These are phyloP conservation scores for Mya arenaria DNA, from an alignment of 1,140 invertebrate genomes.

Conservation along the genomic window DNA sequence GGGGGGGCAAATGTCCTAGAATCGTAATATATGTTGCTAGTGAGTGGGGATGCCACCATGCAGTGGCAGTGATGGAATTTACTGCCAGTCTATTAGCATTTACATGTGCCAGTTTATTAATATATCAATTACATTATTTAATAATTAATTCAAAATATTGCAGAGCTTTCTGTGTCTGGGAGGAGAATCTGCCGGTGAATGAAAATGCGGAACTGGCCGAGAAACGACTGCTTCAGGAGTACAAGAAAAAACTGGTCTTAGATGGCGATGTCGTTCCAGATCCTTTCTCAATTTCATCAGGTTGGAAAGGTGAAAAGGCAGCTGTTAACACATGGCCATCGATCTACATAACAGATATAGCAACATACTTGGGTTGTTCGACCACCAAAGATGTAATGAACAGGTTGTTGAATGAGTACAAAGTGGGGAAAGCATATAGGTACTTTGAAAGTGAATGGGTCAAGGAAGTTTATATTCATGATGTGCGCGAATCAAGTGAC, in stretches of 20 bases:
- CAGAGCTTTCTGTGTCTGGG: background rate
- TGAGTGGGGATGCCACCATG: too few species aligned
- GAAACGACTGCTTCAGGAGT: background rate
- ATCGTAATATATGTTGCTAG: background rate
- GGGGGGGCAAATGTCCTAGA: too few species aligned
- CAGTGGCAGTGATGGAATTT: background rate
- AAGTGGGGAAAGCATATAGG: slow-evolving; percentile 46
- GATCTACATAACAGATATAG: slow-evolving; percentile 38
- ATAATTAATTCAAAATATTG: background rate
- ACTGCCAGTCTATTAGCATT: background rate
- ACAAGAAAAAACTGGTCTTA: background rate
- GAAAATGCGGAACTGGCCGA: background rate
- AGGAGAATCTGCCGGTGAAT: background rate
- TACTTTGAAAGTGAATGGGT: slow-evolving; percentile 50
- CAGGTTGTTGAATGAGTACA: slow-evolving; percentile 39
- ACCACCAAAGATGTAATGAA: background rate
- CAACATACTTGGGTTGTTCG: slow-evolving; percentile 1
- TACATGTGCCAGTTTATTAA: background rate
- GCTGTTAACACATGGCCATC: slow-evolving; percentile 7
- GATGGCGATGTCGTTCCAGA: background rate
- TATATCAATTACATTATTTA: background rate
- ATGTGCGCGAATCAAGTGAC: background rate
- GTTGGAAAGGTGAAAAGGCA: slow-evolving; percentile 38
- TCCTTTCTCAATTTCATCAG: background rate
- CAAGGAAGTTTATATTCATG: slow-evolving; percentile 32